Evolutionary conservation across 2,113 vertebrate genomes (phyloP).

Genomic region (Bos indicus): DNA sequence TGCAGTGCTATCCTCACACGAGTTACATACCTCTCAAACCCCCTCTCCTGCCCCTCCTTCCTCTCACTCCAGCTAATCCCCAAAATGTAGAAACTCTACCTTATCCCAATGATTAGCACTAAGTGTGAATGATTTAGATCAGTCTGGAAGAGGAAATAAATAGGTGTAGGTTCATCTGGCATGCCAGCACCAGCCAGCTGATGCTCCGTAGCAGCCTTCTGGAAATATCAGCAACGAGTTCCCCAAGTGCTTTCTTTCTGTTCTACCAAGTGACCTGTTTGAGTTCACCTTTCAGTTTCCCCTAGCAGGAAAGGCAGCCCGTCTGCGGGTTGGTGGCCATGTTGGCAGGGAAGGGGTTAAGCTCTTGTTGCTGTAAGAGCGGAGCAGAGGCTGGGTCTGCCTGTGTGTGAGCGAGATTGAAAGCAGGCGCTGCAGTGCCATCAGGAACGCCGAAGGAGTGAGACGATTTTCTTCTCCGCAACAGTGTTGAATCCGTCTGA

Average conservation of each 20-base stretch:
- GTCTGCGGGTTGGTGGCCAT: conserved; percentile 84
- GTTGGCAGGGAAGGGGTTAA: conserved; percentile 84
- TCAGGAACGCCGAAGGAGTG: conserved; percentile 80
- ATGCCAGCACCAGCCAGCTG: not conserved
- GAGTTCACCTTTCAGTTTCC: conserved; percentile 46
- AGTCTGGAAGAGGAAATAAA: not conserved
- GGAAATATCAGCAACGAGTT: conserved; percentile 47
- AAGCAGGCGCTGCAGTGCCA: conserved; percentile 88
- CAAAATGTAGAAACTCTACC: not conserved
- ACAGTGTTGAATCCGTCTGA: conserved; percentile 80
- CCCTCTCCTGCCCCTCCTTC: not conserved
- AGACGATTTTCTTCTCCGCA: conserved; percentile 78
- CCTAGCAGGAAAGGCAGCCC: conserved; percentile 61
- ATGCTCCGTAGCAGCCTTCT: conserved; percentile 28
- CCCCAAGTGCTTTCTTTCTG: not conserved
- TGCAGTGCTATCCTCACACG: conserved; percentile 74
- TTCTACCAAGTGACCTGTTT: conserved; percentile 49
- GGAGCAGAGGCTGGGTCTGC: conserved; percentile 83
- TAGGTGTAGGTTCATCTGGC: conserved; percentile 37
- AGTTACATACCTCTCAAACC: conserved; percentile 59
- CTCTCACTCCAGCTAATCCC: not conserved
- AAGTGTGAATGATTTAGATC: conserved; percentile 9
- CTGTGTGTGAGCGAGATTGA: conserved; percentile 89
- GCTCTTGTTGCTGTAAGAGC: conserved; percentile 89
- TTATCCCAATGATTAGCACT: not conserved